phyloP scores from a whole-genome alignment of 2,113 vertebrate species.

The Apodemus sylvaticus region DNA sequence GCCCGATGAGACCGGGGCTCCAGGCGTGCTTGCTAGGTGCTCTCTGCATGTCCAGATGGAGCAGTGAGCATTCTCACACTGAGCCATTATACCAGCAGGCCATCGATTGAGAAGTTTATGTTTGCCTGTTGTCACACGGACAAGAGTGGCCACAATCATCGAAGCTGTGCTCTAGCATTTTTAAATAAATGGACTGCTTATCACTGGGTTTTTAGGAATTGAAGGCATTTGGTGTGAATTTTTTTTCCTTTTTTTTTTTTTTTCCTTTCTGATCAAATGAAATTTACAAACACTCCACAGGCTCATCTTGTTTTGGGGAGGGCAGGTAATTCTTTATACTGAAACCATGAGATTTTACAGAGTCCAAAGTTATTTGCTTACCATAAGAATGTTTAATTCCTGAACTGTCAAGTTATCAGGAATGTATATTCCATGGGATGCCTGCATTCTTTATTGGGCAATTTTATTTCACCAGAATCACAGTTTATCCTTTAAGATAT shows the following conservation, averaged over 20 bases:
- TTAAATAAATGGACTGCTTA: neutral
- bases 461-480: neutral
- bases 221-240: neutral
- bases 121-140: neutral
- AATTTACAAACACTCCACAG: neutral
- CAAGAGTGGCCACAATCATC: neutral
- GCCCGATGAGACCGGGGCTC: neutral
- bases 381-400: neutral
- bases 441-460: neutral
- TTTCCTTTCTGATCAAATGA: neutral
- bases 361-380: neutral
- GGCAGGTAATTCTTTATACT: neutral
- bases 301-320: neutral
- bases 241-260: neutral
- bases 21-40: neutral
- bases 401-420: neutral
- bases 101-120: neutral
- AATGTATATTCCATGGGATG: neutral
- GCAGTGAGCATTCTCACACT: neutral
- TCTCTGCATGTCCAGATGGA: neutral
- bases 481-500: neutral
- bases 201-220: neutral
- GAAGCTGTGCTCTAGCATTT: neutral
- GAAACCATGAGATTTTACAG: neutral
- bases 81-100: slow-evolving; percentile 18